Conservation (phyloP, 2,113 vertebrate species). For the Hystrix brachyura region DNA sequence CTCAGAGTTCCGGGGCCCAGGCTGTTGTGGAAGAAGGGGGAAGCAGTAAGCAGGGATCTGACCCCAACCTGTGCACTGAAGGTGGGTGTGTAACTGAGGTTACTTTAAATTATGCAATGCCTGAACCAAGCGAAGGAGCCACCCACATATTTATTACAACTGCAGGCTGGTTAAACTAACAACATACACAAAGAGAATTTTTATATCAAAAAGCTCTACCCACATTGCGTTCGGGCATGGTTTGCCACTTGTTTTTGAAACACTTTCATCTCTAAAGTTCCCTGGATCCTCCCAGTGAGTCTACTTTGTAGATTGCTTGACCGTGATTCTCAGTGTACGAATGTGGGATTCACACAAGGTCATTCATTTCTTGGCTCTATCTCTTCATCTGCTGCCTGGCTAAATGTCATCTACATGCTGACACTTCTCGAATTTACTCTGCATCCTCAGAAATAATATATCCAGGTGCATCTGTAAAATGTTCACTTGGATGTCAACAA, state of each 20-base stretch:
- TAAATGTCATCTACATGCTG: background rate
- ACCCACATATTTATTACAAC: background rate
- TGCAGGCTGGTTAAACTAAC: background rate
- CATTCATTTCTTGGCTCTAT: background rate
- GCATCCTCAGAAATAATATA: background rate
- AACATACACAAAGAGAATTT: background rate
- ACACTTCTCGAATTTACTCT: conserved; percentile 25
- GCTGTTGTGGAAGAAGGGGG: background rate
- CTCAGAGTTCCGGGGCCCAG: background rate
- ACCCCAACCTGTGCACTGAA: background rate
- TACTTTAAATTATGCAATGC: background rate
- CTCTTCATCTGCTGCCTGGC: background rate
- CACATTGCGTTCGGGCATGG: background rate
- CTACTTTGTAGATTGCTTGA: background rate
- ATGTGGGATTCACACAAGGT: background rate
- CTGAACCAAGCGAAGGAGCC: background rate
- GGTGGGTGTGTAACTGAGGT: background rate
- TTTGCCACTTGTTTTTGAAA: background rate
- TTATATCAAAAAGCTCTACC: background rate
- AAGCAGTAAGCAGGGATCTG: background rate
- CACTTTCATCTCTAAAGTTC: background rate
- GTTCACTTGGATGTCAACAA: background rate
- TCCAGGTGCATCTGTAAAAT: background rate
- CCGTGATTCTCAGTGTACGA: background rate
- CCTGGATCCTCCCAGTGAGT: background rate